Base-by-base conservation (phyloP, 1,140 invertebrate genomes). In the Platyscapa corneri region DNA sequence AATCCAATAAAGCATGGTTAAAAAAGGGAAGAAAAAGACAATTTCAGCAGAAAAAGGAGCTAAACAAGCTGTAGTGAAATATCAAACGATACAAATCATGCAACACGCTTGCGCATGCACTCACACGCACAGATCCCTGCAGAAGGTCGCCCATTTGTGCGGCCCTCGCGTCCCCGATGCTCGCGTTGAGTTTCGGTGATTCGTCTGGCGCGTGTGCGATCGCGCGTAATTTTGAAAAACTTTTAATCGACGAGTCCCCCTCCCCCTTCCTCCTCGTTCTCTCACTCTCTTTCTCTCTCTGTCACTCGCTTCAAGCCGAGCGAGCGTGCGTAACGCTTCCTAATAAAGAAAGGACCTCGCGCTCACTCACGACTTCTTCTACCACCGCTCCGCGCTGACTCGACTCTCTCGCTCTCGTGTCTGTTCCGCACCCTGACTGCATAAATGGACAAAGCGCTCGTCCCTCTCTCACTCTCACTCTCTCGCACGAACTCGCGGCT, bases 331-430 rank as follows among this genome's bases (percentile, higher is more conserved):
- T 82, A 83, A 86, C 81, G 82, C 39, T 86, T 86, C 85, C 85
- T 86, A 86, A 86, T 86, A 86, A 86, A 86, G 85, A 86, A 86
- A 86, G 81, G 85, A 86, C 81, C 80, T 86, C 78, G 80, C 85
- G 60, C 78, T 80, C 78, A 23, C 70, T 56, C 34, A 30, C 46
- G 46, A 72, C 83, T 84, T 79, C 75, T 78, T 83, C 82, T 75
- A 75, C 67, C 80, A 67, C 42, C 32, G 70, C 70, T 7, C 37
- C 37, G 20, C 20, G 67, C 6, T 72, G 56, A 42, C 80, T 79
- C 77, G 77, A 12, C 76, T 79, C 70, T 74, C 80, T 53, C 67
- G 46, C 46, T 53, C 82, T 60, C 74, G 34, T 60, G 60, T 83
- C 37, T 76, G 82, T 70, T 84, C 76, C 84, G 78, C 84, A 81